Evolutionary conservation across 2,113 vertebrate species (phyloP).

Genomic region (Rhabdomys dilectus): DNA sequence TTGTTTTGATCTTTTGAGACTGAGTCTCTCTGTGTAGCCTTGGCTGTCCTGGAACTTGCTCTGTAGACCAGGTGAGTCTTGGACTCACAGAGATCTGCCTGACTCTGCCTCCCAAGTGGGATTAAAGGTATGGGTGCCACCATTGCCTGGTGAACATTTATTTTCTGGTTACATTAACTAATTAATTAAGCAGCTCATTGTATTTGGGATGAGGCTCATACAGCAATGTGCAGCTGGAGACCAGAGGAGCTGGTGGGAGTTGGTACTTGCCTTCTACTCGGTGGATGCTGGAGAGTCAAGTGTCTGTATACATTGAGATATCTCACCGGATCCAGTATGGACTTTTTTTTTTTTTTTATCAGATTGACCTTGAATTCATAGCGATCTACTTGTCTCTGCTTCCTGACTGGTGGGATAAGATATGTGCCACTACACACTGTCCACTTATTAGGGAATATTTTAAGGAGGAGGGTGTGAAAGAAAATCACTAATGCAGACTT

Average conservation of each 20-base stretch:
- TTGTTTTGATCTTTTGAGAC: no score
- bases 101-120: no score
- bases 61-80: no score
- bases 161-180: neutral
- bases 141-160: no score
- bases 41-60: no score
- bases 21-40: no score
- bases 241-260: neutral
- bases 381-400: neutral
- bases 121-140: no score
- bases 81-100: no score
- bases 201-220: neutral
- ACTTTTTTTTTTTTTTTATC: neutral
- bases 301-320: neutral
- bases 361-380: neutral
- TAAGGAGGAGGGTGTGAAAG: neutral
- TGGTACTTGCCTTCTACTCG: neutral
- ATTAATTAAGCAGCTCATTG: neutral
- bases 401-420: neutral
- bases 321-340: neutral
- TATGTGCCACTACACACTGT: neutral
- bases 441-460: neutral
- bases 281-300: neutral
- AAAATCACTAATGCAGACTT: neutral
- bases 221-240: neutral